Evolutionary conservation across 2,888 invertebrate genomes (phyloP), one percentile per base, ranked within the genome.

Genomic region (Yponomeuta malinellus): DNA sequence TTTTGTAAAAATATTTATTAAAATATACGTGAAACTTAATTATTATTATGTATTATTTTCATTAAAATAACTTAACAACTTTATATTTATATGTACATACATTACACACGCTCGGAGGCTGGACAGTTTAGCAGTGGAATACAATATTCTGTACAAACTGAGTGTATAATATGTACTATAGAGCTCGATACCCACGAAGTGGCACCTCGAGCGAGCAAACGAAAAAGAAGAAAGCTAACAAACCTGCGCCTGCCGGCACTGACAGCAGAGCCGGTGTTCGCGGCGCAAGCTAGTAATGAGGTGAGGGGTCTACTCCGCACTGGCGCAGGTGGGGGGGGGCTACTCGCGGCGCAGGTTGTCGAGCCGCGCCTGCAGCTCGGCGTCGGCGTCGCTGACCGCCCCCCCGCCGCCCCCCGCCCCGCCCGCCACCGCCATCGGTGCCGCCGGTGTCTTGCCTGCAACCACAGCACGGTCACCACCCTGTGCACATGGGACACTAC

Each of bases 301-400:
- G 29, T 23, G 33, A 8, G 33, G 65, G 31, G 65, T 23, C 23
- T 23, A 23, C 23, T 23, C 23, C 29, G 3, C 12, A 10, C n/a
- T 4, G 31, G 31, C 31, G 31, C 2, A 72, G 52, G 52, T 64
- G 8, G 2, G 71, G 63, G 8, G 15, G 67, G 3, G 33, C 48
- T 94, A 97, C 93, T 98, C 97, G 76, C 97, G 94, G 79, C 98
- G 94, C 82, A 99, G 93, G 90, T 98, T 99, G 90, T 99, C 98
- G 78, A 99, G 94, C 76, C 99, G 94, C 71, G 98, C 98, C 93
- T 99, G 98, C 75, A 99, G 94, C 92, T 99, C 99, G 31, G 99
- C 99, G 93, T 99, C 99, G 0, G 98, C 97, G 87, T 97, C 98
- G n/a, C 94, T 93, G 72, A 95, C 80, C 31, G 90, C 88, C 87